Evolutionary conservation across 2,888 invertebrate genomes (phyloP).

Genomic region (Oligia latruncula): DNA sequence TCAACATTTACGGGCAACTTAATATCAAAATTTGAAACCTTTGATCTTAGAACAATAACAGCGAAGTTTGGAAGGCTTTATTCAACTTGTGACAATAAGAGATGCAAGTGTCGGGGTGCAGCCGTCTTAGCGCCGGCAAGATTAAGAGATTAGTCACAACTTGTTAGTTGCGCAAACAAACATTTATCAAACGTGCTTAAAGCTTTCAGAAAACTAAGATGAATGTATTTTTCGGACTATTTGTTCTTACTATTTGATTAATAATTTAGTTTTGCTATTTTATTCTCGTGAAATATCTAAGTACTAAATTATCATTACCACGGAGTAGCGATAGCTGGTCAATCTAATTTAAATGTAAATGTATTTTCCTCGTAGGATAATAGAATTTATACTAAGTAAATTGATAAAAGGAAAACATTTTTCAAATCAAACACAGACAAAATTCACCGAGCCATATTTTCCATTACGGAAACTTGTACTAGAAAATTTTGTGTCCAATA

Average conservation of each 20-base stretch:
- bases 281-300: background rate
- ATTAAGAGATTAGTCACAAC: constrained; percentile 62
- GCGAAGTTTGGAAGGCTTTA: constrained; percentile 60
- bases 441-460: constrained; percentile 25
- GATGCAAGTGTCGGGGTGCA: constrained; percentile 62
- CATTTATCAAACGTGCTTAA: constrained; percentile 54
- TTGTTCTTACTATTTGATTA: constrained; percentile 6
- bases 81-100: constrained; percentile 61
- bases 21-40: constrained; percentile 58
- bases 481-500: constrained; percentile 12
- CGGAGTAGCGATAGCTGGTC: background rate
- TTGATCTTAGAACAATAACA: constrained; percentile 62
- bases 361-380: background rate
- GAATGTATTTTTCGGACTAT: constrained; percentile 38
- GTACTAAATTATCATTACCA: background rate
- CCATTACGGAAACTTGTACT: constrained; percentile 8
- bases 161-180: constrained; percentile 63
- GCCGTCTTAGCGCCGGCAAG: constrained; percentile 50
- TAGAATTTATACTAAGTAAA: background rate
- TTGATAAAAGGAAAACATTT: background rate
- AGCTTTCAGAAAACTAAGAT: constrained; percentile 31
- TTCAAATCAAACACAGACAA: background rate
- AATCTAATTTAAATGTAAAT: background rate
- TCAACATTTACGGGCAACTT: constrained; percentile 49
- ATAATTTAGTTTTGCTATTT: constrained; percentile 23